phyloP scores from a whole-genome alignment of 1,140 invertebrate genomes.

The Drosophila saltans region DNA sequence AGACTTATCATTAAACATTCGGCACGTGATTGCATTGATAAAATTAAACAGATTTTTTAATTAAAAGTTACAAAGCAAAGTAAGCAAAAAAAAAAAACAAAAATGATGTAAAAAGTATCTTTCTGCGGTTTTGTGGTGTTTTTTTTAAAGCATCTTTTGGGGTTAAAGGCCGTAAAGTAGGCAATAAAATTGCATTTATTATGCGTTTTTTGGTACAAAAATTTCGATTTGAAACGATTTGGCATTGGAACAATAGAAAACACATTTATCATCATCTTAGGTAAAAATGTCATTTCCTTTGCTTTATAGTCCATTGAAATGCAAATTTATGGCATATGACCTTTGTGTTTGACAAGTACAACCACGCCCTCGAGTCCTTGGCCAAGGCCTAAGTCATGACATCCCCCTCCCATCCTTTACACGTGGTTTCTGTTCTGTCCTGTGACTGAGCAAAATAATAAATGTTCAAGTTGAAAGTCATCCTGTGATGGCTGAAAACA shows the following conservation, averaged over 20 bases:
- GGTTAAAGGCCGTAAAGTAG: not conserved
- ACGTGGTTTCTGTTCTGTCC: not conserved
- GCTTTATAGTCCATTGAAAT: conserved; percentile 14
- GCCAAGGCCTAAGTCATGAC: not conserved
- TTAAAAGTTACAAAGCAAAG: not conserved
- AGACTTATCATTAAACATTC: not conserved
- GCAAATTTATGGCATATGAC: conserved; percentile 24
- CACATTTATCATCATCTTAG: not conserved
- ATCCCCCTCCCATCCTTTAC: not conserved
- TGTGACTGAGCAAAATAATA: not conserved
- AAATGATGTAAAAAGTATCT: not conserved
- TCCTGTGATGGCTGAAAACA: conserved; percentile 25
- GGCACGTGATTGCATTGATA: not conserved
- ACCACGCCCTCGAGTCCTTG: conserved; percentile 1
- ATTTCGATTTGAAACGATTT: not conserved
- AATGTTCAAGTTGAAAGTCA: not conserved
- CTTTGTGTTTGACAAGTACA: not conserved
- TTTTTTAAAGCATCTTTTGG: not conserved
- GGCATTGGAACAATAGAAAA: not conserved
- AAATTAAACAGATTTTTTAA: not conserved
- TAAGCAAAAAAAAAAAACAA: not conserved
- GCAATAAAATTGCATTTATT: not conserved
- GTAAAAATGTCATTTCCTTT: conserved; percentile 11
- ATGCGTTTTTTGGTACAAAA: not conserved
- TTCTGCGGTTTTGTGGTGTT: too few relatives aligned